Conservation (phyloP, 2,888 invertebrate genomes). For the Acanthosoma haemorrhoidale region DNA sequence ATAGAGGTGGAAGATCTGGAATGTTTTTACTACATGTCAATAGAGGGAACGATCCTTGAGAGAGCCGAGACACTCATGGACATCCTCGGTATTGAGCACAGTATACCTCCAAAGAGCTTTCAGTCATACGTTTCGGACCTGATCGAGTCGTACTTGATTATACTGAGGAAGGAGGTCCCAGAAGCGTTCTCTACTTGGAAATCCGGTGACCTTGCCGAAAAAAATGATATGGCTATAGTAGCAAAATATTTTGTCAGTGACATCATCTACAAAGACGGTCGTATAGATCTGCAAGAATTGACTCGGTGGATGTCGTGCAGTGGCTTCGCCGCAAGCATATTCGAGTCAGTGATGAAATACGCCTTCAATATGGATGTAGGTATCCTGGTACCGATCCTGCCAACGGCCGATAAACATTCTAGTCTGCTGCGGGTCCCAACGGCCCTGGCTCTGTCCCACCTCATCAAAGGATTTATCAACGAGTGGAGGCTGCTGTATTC, state of each 20-base stretch:
- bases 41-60: background rate
- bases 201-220: conserved; percentile 1
- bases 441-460: conserved; percentile 4
- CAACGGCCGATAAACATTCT: background rate
- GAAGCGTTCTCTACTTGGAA: background rate
- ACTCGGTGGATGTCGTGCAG: conserved; percentile 29
- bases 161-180: background rate
- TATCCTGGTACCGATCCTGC: background rate
- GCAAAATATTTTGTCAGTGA: conserved; percentile 9
- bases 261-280: background rate
- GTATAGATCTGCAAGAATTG: conserved; percentile 3
- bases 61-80: background rate
- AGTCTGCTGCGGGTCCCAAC: conserved; percentile 4
- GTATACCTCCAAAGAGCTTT: conserved; percentile 4
- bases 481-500: conserved; percentile 35
- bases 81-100: background rate
- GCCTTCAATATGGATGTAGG: conserved; percentile 32
- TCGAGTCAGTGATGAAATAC: conserved; percentile 29
- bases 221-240: background rate
- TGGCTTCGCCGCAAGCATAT: conserved; percentile 27
- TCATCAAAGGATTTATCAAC: conserved; percentile 43
- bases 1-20: background rate
- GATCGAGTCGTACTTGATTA: background rate
- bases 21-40: background rate
- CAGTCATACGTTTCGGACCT: conserved; percentile 14